Evolutionary conservation across 2,797 vertebrate genomes (phyloP).

Genomic region (Epinephelus coioides): DNA sequence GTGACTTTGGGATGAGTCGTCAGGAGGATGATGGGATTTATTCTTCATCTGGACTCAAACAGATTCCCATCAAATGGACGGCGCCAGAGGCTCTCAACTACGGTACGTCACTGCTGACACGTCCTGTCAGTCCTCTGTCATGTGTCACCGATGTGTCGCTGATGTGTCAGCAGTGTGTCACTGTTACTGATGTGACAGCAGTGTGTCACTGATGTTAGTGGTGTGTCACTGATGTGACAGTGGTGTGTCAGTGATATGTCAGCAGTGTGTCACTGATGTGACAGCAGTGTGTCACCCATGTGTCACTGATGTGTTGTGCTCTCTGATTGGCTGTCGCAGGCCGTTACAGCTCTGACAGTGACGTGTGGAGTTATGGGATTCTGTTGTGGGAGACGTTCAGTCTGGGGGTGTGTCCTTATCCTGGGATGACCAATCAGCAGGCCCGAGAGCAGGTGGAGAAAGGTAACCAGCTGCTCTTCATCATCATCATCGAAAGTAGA

Average conservation of each 20-base stretch:
- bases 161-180: too few relatives aligned
- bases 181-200: slow-evolving; percentile 8
- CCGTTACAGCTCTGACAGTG: slow-evolving; percentile 97
- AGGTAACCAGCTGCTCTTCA: slow-evolving; percentile 82
- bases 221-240: too few relatives aligned
- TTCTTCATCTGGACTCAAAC: slow-evolving; percentile 96
- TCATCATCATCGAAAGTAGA: too few relatives aligned
- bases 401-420: slow-evolving; percentile 96
- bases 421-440: slow-evolving; percentile 98
- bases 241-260: too few relatives aligned
- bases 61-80: slow-evolving; percentile 99
- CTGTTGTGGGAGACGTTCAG: slow-evolving; percentile 99
- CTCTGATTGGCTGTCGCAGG: slow-evolving; percentile 82
- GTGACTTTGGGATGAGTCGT: slow-evolving; percentile 98
- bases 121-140: too few relatives aligned
- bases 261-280: neutral
- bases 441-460: slow-evolving; percentile 97
- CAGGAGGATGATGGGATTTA: slow-evolving; percentile 98
- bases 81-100: slow-evolving; percentile 98
- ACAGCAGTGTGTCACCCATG: neutral
- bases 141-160: too few relatives aligned
- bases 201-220: neutral
- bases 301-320: neutral
- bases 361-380: slow-evolving; percentile 97
- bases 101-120: slow-evolving; percentile 78